Base-by-base conservation (phyloP, 2,888 invertebrate species). In the Drosophila macrothrix region DNA sequence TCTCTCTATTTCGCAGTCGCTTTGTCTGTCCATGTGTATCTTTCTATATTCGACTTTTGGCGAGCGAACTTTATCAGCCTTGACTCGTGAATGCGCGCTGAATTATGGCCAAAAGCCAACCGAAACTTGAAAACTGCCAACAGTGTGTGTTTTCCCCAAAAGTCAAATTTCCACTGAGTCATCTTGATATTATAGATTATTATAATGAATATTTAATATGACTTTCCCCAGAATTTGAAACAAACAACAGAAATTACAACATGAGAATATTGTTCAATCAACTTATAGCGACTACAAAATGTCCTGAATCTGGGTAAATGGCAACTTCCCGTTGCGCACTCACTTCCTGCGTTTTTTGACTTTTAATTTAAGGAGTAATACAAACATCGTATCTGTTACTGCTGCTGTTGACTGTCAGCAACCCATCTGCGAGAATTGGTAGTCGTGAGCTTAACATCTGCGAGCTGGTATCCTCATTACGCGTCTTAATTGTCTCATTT, bases 121-220 rank as follows among this genome's bases (percentile, higher is more conserved):
- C 46, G 25, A 37, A 65, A 56, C 67, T 73, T 67, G 43, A 68
- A 80, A 73, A 67, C 54, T 62, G 66, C 65, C 62, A 59, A 72
- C 66, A 66, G 35, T 60, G 59, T 70, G 29, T 52, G 46, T 29
- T 56, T 43, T 29, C 0, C 39, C 67, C 67, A 67, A 64, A 62
- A 66, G 73, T 67, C 67, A 75, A 82, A 75, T 81, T 75, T 80
- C 28, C 12, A 60, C 62, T 63, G 73, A 60, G 73, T 71, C 67
- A 67, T 73, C 64, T 52, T 67, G 54, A 70, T 73, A 74, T 46
- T 76, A 78, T 73, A 72, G 82, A 88, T 88, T 88, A 89, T 79
- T 79, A 73, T 88, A 86, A 86, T 86, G 78, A 84, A 80, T 88
- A 82, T 88, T 86, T 86, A 86, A 86, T 84, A 81, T 61, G 78